Conservation (phyloP, 2,797 vertebrate species). For the Orientallactaga sibirica region DNA sequence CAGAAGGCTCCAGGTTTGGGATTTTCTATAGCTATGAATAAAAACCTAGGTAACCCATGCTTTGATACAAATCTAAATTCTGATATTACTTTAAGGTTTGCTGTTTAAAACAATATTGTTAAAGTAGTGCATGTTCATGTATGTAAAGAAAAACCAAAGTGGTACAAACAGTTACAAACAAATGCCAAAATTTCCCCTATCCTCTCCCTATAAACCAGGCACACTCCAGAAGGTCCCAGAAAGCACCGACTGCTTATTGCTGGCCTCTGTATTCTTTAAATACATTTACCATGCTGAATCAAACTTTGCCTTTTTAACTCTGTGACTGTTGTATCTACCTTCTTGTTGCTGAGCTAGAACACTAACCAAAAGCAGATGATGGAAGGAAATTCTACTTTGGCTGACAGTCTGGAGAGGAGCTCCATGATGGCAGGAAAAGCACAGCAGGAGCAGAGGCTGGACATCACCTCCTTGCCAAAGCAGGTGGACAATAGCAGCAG, state of each 20-base stretch:
- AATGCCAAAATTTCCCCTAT: neutral
- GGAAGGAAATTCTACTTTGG: no score
- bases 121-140: no score
- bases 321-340: neutral
- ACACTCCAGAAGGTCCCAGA: neutral
- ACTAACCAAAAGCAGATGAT: no score
- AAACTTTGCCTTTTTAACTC: slow-evolving; percentile 38
- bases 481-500: no score
- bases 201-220: neutral
- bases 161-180: neutral
- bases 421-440: no score
- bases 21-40: slow-evolving; percentile 10
- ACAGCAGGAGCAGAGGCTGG: no score
- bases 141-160: neutral
- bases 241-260: neutral
- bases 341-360: no score
- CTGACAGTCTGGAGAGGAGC: no score
- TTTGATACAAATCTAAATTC: neutral
- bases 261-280: neutral
- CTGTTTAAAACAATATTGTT: no score
- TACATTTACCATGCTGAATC: neutral
- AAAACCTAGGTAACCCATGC: neutral
- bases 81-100: no score
- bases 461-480: no score
- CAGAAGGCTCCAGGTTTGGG: neutral